These are phyloP conservation scores for Polydrusus cervinus DNA, from an alignment of 2,888 invertebrate genomes.

Conservation along the genomic window DNA sequence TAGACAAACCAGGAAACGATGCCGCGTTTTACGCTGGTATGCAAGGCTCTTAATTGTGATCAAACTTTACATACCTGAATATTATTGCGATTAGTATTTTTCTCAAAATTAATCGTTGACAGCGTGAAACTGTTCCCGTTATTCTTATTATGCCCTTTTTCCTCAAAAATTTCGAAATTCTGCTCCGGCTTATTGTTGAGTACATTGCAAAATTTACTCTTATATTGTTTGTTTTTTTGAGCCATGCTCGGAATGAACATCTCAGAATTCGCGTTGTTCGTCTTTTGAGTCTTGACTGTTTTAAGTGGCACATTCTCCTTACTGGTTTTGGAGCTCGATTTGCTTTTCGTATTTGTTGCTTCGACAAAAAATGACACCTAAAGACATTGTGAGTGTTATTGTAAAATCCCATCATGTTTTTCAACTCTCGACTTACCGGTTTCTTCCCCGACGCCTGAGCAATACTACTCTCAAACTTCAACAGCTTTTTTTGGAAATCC, in stretches of 20 bases:
- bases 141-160: constrained; percentile 57
- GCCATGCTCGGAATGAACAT: constrained; percentile 77
- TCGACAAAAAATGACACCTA: constrained; percentile 68
- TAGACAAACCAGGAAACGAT: too few species aligned
- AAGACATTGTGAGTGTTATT: constrained; percentile 55
- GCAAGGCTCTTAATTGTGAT: too few species aligned
- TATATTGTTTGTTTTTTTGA: constrained; percentile 74
- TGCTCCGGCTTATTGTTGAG: constrained; percentile 70
- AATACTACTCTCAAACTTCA: constrained; percentile 68
- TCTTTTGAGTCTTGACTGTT: constrained; percentile 29
- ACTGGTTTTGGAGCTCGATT: constrained; percentile 49
- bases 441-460: constrained; percentile 56
- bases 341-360: constrained; percentile 49
- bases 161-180: constrained; percentile 66
- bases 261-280: constrained; percentile 58
- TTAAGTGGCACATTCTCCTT: constrained; percentile 60
- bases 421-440: constrained; percentile 53
- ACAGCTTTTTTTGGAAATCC: constrained; percentile 69
- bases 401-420: too few species aligned
- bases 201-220: constrained; percentile 71
- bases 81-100: constrained; percentile 62
- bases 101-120: constrained; percentile 62
- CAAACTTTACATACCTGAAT: constrained; percentile 55
- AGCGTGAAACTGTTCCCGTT: constrained; percentile 58
- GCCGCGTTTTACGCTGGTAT: too few species aligned